Conservation (phyloP, 1,140 invertebrate species). For the Atta texana region DNA sequence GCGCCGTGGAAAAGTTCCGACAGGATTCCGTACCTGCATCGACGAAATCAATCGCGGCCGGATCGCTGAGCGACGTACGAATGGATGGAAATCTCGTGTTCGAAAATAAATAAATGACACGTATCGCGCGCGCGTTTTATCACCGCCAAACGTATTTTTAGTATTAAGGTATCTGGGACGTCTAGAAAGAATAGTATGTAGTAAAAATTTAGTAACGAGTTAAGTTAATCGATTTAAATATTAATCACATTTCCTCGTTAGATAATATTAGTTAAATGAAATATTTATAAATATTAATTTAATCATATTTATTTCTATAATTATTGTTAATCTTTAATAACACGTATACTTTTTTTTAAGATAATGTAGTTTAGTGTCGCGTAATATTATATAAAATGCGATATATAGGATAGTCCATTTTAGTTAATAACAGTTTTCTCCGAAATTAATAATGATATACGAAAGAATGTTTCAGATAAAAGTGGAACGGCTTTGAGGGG, state of each 20-base stretch:
- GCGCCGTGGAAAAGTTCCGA: slow-evolving; percentile 48
- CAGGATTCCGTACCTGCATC: slow-evolving; percentile 20
- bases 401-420: background rate
- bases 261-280: background rate
- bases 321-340: background rate
- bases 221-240: background rate
- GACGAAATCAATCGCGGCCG: slow-evolving; percentile 50
- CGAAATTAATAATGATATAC: too few relatives aligned
- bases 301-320: background rate
- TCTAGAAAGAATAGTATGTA: background rate
- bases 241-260: background rate
- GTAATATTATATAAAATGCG: background rate
- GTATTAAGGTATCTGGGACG: background rate
- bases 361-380: background rate
- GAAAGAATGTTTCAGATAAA: too few relatives aligned
- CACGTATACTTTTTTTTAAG: background rate
- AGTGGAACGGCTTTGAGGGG: too few relatives aligned
- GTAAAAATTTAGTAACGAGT: background rate
- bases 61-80: slow-evolving; percentile 25
- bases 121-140: slow-evolving; percentile 29
- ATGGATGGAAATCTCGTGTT: slow-evolving; percentile 58
- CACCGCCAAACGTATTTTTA: slow-evolving; percentile 21
- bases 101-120: slow-evolving; percentile 62
- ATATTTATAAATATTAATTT: slow-evolving; percentile 6
- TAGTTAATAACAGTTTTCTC: too few relatives aligned